Conservation (phyloP, 2,113 vertebrate genomes). For the Barnardius zonarius region DNA sequence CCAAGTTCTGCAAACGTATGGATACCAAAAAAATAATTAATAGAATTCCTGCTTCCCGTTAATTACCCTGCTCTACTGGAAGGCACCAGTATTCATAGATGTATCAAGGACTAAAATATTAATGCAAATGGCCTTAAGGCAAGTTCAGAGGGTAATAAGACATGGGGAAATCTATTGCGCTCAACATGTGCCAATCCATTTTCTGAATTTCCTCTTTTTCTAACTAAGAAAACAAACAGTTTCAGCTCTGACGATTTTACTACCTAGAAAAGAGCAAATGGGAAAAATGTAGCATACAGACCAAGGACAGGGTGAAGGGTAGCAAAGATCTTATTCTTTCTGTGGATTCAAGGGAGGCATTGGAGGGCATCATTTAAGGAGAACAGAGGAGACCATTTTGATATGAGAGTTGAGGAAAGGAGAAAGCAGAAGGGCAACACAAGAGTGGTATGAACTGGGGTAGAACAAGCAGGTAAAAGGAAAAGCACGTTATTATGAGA, state of each 20-base stretch:
- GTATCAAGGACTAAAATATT: background rate
- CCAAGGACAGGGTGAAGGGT: background rate
- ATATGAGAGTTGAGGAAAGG: background rate
- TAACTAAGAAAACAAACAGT: background rate
- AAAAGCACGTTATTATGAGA: background rate
- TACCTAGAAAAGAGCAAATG: background rate
- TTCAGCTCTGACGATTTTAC: background rate
- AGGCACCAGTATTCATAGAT: background rate
- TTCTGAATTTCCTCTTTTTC: background rate
- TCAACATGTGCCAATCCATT: background rate
- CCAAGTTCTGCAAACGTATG: background rate
- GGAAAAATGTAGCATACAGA: background rate
- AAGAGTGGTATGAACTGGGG: background rate
- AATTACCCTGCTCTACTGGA: background rate
- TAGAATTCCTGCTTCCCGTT: background rate
- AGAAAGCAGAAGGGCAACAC: background rate
- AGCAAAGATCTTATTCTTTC: background rate
- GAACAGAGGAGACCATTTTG: background rate
- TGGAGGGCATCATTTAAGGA: background rate
- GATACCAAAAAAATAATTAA: background rate
- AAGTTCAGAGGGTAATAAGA: background rate
- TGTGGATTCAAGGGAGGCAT: background rate
- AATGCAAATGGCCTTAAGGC: background rate
- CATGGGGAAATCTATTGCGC: background rate
- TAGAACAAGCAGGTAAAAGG: background rate